Evolutionary conservation across 1,140 invertebrate genomes (phyloP).

Genomic region (Procambarus clarkii): DNA sequence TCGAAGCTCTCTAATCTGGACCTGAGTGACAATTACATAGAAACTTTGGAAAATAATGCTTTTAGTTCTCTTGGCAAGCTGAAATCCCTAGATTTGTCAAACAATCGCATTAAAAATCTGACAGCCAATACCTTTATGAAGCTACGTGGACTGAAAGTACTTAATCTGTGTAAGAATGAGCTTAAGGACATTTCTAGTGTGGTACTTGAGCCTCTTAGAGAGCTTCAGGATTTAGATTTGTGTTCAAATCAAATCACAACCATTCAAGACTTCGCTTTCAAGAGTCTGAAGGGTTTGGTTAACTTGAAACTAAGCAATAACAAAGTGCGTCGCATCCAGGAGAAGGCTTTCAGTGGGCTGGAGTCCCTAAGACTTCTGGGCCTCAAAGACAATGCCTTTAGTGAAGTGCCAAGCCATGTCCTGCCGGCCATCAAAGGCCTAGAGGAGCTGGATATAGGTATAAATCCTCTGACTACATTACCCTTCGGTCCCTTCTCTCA

Average conservation of each 20-base stretch:
- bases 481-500: slow-evolving; percentile 52
- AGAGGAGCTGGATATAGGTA: slow-evolving; percentile 66
- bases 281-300: slow-evolving; percentile 50
- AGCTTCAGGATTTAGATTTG: slow-evolving; percentile 68
- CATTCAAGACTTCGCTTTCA: slow-evolving; percentile 63
- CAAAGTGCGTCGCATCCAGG: slow-evolving; percentile 61
- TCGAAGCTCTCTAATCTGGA: slow-evolving; percentile 65
- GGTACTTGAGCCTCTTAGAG: slow-evolving; percentile 64
- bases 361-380: slow-evolving; percentile 49
- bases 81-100: slow-evolving; percentile 64
- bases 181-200: slow-evolving; percentile 61
- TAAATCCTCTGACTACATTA: slow-evolving; percentile 63
- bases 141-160: slow-evolving; percentile 46
- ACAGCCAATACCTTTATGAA: slow-evolving; percentile 65
- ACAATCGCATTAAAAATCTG: slow-evolving; percentile 68
- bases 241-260: slow-evolving; percentile 68
- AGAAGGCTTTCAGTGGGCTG: slow-evolving; percentile 61
- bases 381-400: slow-evolving; percentile 62
- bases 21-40: slow-evolving; percentile 71
- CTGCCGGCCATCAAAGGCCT: slow-evolving; percentile 47
- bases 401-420: slow-evolving; percentile 48
- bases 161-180: slow-evolving; percentile 70
- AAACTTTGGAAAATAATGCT: slow-evolving; percentile 68
- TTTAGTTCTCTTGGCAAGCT: slow-evolving; percentile 64
- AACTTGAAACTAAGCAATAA: slow-evolving; percentile 67